Conservation (phyloP, 2,113 vertebrate genomes). For the Daboia siamensis region DNA sequence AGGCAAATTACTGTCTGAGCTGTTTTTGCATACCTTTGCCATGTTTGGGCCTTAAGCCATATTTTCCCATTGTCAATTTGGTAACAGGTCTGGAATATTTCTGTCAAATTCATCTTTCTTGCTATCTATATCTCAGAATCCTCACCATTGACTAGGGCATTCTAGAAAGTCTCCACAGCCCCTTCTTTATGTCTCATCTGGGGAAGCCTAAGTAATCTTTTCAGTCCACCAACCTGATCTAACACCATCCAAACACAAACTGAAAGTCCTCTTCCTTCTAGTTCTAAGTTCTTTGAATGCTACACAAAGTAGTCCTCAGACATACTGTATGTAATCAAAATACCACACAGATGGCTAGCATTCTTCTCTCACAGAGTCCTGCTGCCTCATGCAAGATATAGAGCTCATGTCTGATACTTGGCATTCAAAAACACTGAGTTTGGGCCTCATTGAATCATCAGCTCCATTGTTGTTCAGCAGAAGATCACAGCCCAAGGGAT, state of each 20-base stretch:
- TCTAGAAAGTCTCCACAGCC: background rate
- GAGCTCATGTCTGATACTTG: background rate
- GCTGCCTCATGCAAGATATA: background rate
- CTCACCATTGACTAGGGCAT: background rate
- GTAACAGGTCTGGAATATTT: background rate
- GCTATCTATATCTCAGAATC: background rate
- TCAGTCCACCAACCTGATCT: background rate
- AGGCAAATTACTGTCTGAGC: no score
- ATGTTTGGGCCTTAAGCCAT: no score
- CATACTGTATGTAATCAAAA: background rate
- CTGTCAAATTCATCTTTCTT: background rate
- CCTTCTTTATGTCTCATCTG: background rate
- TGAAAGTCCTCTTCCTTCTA: background rate
- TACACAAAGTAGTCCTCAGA: background rate
- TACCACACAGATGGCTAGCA: background rate
- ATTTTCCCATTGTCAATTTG: no score
- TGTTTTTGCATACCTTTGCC: no score
- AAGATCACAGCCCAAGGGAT: background rate
- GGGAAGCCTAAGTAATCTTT: background rate
- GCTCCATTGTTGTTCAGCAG: background rate
- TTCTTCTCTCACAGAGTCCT: background rate
- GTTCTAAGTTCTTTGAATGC: background rate
- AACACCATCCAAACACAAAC: background rate
- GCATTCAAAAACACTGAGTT: background rate
- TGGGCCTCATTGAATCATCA: background rate